Conservation (phyloP, 2,797 vertebrate genomes). For the Coracias cyanogaster region DNA sequence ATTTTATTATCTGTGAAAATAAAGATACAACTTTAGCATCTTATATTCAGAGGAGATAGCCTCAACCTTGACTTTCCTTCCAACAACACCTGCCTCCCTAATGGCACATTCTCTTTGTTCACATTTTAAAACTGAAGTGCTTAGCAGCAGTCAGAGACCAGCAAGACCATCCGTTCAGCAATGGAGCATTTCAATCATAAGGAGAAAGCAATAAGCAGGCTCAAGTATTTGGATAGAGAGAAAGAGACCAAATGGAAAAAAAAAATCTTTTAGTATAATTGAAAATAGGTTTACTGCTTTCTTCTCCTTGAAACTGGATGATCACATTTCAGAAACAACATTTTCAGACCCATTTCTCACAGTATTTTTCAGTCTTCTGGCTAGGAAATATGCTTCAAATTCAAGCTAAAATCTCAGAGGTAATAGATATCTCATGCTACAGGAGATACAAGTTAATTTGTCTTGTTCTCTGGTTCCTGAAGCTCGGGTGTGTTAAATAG, state of each 20-base stretch:
- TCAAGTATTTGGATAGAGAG: conserved; percentile 23
- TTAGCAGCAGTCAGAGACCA: conserved; percentile 3
- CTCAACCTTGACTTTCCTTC: conserved; percentile 36
- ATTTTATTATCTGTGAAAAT: conserved; percentile 12
- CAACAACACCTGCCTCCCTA: neutral
- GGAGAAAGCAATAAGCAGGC: conserved; percentile 49
- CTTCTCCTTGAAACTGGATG: conserved; percentile 35
- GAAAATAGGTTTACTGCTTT: conserved; percentile 29
- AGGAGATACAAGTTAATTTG: neutral
- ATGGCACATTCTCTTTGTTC: conserved; percentile 37
- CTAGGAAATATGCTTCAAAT: neutral
- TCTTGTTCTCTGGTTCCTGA: neutral
- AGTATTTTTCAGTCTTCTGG: neutral
- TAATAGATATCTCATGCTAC: neutral
- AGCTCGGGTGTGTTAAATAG: neutral
- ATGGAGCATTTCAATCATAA: conserved; percentile 5
- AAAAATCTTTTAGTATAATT: neutral
- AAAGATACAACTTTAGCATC: neutral
- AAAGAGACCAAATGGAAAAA: neutral
- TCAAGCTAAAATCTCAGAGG: neutral
- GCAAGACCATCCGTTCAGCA: neutral
- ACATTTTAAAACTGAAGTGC: conserved; percentile 43
- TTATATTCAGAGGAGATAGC: conserved; percentile 15
- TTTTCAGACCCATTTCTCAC: neutral
- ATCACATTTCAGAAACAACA: neutral